Base-by-base conservation (phyloP, 2,888 invertebrate species). In the Scotopteryx bipunctaria region DNA sequence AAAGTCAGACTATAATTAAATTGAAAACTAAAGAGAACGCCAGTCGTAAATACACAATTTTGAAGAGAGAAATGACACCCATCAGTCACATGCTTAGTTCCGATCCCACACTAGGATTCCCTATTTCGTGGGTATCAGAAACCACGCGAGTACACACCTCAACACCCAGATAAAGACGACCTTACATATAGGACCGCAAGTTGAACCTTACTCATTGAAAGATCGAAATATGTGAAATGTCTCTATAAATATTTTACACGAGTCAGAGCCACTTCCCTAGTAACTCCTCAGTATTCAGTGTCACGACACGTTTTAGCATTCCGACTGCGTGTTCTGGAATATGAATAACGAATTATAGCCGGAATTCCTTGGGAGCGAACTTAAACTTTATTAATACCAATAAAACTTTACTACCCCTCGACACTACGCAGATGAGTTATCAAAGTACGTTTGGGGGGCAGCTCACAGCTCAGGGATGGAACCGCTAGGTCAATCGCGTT, bases 341-440 rank as follows among this genome's bases (percentile, higher is more conserved):
- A 76, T 77, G 75, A 75, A 75, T 73, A 71, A 69, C 63, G 74
- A 76, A 76, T 78, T 76, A 77, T 66, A 62, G 50, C 48, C 57
- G 53, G 48, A 58, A 60, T 57, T 61, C 47, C 57, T 63, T 48
- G 46, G 54, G 47, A 41, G 56, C 43, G 51, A 58, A 64, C 63
- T 68, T 68, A 46, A 68, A 64, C 66, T 70, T 70, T 69, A 70
- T 69, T 67, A 66, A 57, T 57, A 53, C 55, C 58, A 67, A 67
- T 67, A 67, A 69, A 69, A 69, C 48, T 63, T 64, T 60, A 63
- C 45, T 60, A 53, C 50, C 41, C 32, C 36, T 36, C 38, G 45
- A 49, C 47, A 57, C 55, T 60, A 55, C 56, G 50, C 46, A 56
- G 58, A 64, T 61, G 61, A 59, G 53, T 61, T 64, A 54, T 59